Base-by-base conservation (phyloP, 92 coral and sea anemone genomes). In the Bergia puertoricense region DNA sequence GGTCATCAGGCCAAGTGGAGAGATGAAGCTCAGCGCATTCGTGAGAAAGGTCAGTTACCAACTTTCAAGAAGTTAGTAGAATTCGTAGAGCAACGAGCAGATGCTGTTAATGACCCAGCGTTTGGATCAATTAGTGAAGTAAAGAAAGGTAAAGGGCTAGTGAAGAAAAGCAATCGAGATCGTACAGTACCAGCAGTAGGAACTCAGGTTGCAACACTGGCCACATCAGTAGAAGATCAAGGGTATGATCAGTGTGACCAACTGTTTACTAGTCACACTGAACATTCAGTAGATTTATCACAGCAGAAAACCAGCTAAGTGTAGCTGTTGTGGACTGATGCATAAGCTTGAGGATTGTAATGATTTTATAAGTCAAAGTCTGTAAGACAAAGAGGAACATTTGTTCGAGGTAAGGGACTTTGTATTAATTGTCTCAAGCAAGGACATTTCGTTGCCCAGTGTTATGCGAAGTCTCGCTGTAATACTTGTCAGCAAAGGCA, bases 1-100 rank as follows among this genome's bases (percentile, higher is more conserved):
- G 37, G 86, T 16, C 92, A 86, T 45, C 93, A 91, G 48, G 66
- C 84, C 37, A 90, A 86, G 43, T 92, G 91, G 93, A 88, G 90
- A 83, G 93, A 92, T 30, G 45, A 92, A 65, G 89, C 66, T 30
- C 91, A 86, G 3, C 85, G 86, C 1, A 86, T 81, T 38, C 88
- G 93, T 8, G 91, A 87, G 30, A 86, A 62, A 14, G 86, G 72
- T 11, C 80, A 80, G 30, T 67, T 86, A 56, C 88, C 93, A 50
- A 88, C 73, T 37, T 48, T 92, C 4, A 6, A 90, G 81, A 81
- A 90, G 3, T 36, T 92, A 66, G 94, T 90, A 44, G 87, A 90
- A 80, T 92, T 92, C 77, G 88, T 92, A 8, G 91, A 90, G 51
- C 79, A 72, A 74, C 77, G 89, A 45, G 91, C 92, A 15, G 91